phyloP scores from a whole-genome alignment of 2,797 vertebrate genomes.

The Helarctos malayanus region DNA sequence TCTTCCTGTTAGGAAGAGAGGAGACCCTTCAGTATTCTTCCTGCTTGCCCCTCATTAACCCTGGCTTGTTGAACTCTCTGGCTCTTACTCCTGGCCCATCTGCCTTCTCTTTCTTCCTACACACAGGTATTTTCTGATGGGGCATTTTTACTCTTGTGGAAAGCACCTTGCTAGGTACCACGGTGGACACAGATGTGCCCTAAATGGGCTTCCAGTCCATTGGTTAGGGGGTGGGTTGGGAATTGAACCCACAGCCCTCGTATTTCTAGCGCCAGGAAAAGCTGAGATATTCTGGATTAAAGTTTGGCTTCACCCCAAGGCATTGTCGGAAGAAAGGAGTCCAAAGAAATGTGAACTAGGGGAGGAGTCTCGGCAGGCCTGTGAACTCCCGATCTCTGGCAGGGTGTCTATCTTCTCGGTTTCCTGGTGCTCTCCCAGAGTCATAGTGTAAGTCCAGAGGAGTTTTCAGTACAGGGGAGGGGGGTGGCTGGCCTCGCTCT shows the following conservation, averaged over 20 bases:
- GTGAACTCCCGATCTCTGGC: not conserved
- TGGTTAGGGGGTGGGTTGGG: not conserved
- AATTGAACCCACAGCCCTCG: not conserved
- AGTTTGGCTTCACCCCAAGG: not conserved
- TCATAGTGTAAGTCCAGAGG: not conserved
- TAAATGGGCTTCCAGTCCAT: not conserved
- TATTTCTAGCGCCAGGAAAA: not conserved
- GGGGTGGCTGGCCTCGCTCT: not conserved
- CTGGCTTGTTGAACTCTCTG: not conserved
- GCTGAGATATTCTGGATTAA: not conserved
- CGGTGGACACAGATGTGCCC: not conserved
- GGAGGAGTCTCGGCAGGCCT: not conserved
- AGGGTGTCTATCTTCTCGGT: not conserved
- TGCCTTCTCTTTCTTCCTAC: not conserved
- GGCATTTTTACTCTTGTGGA: not conserved
- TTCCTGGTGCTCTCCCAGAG: not conserved
- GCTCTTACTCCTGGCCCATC: not conserved
- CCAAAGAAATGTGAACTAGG: not conserved
- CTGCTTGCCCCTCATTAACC: not conserved
- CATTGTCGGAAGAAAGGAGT: not conserved
- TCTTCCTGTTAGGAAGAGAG: not conserved
- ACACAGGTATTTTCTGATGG: not conserved
- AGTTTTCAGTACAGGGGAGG: not conserved
- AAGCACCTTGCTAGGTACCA: not conserved
- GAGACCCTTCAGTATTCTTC: not conserved